A percentile compares a stretch with the other conserved stretches of the same genome.
These are phyloP conservation scores for Rhynchonycteris naso DNA, from an alignment of 2,797 vertebrate genomes.

Conservation along the genomic window DNA sequence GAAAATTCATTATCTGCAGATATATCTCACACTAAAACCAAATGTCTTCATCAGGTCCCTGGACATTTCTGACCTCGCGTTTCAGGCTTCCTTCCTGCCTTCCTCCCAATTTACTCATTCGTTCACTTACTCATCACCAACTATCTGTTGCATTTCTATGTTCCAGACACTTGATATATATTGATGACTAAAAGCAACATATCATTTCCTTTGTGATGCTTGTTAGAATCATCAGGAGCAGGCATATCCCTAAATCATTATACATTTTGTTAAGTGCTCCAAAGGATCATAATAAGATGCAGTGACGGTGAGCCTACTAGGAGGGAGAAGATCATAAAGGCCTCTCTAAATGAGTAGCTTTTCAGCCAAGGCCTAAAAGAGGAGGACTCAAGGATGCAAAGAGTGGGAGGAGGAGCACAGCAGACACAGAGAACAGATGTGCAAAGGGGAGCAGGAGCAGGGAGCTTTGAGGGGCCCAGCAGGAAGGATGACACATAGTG, in stretches of 20 bases:
- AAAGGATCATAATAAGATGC: neutral
- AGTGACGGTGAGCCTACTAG: neutral
- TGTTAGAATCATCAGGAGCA: neutral
- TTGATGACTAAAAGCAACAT: neutral
- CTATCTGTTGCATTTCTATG: neutral
- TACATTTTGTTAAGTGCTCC: neutral
- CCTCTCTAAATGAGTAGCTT: neutral
- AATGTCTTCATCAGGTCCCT: neutral
- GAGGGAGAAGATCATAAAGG: neutral
- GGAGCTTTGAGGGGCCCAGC: neutral
- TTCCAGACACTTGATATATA: neutral
- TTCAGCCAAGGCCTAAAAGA: neutral
- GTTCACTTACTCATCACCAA: neutral
- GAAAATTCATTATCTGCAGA: neutral
- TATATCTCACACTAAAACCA: neutral
- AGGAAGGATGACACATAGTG: rapidly evolving
- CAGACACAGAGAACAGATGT: neutral
- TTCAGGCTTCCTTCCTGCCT: neutral
- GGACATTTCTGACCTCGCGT: neutral
- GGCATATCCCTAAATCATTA: neutral
- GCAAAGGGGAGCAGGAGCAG: neutral
- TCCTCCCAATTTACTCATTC: neutral
- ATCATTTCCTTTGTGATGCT: neutral
- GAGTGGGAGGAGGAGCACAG: no score
- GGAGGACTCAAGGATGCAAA: neutral